Base-by-base conservation (phyloP, 2,888 invertebrate species). In the Electrophaes corylata region DNA sequence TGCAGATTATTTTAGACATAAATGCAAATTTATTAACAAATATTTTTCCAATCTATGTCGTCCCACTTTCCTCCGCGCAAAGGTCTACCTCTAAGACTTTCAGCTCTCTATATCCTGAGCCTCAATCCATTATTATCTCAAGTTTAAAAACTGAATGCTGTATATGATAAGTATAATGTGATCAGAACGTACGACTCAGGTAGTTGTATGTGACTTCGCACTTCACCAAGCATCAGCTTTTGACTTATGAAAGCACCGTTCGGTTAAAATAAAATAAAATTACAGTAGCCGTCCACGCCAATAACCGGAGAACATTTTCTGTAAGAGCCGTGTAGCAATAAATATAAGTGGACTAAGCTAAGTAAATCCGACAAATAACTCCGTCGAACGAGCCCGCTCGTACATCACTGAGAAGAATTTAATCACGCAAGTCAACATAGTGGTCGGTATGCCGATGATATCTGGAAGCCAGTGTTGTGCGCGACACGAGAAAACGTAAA, bases 361-460 rank as follows among this genome's bases (percentile, higher is more conserved):
- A 76, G 73, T 72, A 68, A 75, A 67, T 66, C 69, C 71, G 76
- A 77, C 77, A 79, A 84, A 81, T 80, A 83, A 79, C 74, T 79
- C 65, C 67, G 69, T 61, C 67, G 73, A 73, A 71, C 69, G 73
- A 71, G 73, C 70, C 66, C 69, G 71, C 68, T 64, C 73, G 73
- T 81, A 79, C 76, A 80, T 81, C 80, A 81, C 75, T 66, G 72
- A 66, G 68, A 88, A 82, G 88, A 89, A 90, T 90, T 90, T 90
- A 89, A 90, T 90, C 89, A 88, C 73, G 77, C 74, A 75, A 84
- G 80, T 81, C 79, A 81, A 84, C 83, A 79, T 78, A 78, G 82
- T 73, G 78, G 74, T 70, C 76, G 80, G 86, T 81, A 87, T 83
- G 77, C 81, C 84, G 86, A 88, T 88, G 81, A 88, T 88, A 89